phyloP scores from a whole-genome alignment of 2,113 vertebrate genomes.

The Dasyornis broadbenti region DNA sequence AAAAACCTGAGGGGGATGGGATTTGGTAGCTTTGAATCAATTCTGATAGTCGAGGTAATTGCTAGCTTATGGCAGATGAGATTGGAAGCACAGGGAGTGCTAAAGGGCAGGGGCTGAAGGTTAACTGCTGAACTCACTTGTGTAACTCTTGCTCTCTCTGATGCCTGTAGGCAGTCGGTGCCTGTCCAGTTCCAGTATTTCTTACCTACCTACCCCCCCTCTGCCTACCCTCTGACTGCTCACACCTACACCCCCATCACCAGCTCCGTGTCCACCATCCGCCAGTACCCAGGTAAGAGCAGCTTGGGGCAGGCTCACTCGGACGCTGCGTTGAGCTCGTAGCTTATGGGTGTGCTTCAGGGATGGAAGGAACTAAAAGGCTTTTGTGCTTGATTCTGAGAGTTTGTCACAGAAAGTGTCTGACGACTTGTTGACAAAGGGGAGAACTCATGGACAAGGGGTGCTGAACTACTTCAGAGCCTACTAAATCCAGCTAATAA shows the following conservation, averaged over 20 bases:
- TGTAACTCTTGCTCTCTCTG: not conserved
- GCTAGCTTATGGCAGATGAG: not conserved
- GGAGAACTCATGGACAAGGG: not conserved
- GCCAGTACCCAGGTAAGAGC: constrained; percentile 90
- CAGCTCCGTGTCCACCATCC: constrained; percentile 93
- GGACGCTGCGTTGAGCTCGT: rapidly evolving
- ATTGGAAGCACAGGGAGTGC: not conserved
- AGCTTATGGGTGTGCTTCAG: rapidly evolving
- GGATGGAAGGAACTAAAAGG: not conserved
- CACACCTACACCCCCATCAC: constrained; percentile 96
- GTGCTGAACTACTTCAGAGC: not conserved
- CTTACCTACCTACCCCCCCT: constrained; percentile 87
- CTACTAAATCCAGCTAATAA: not conserved
- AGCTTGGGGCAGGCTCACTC: not conserved
- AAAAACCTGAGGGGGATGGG: rapidly evolving
- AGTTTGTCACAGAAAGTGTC: not conserved
- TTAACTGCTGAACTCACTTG: not conserved
- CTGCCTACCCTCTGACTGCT: constrained; percentile 86
- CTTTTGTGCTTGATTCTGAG: not conserved
- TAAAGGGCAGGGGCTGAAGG: not conserved
- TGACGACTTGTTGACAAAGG: not conserved
- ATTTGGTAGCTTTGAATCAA: not conserved
- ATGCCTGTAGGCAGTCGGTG: constrained; percentile 79
- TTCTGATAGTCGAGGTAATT: not conserved
- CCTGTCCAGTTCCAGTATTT: constrained; percentile 98